phyloP scores from a whole-genome alignment of 2,797 vertebrate genomes.

The Chelmon rostratus region DNA sequence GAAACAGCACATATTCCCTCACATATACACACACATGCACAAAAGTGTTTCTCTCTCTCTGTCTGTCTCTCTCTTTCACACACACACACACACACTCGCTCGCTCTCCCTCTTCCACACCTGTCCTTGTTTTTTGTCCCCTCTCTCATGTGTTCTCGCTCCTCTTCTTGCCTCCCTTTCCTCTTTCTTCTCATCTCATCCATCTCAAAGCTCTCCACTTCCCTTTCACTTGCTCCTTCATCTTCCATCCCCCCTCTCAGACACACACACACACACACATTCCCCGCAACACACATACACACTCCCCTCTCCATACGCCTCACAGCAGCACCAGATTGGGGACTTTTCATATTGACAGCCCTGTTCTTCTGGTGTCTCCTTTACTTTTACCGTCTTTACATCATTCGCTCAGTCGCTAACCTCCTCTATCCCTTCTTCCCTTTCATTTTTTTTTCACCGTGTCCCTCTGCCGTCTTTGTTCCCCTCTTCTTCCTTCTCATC shows the following conservation, averaged over 20 bases:
- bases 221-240: constrained; percentile 74
- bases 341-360: constrained; percentile 68
- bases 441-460: constrained; percentile 23
- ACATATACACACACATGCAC: constrained; percentile 13
- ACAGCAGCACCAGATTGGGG: constrained; percentile 65
- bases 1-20: constrained; percentile 42
- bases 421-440: constrained; percentile 28
- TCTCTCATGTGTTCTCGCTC: constrained; percentile 56
- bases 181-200: constrained; percentile 69
- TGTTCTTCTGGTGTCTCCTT: constrained; percentile 61
- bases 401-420: constrained; percentile 55
- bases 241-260: constrained; percentile 35
- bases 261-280: constrained; percentile 24
- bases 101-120: constrained; percentile 65
- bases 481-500: constrained; percentile 42
- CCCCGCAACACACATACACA: constrained; percentile 30
- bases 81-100: background rate
- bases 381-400: constrained; percentile 51
- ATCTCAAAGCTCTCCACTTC: constrained; percentile 75
- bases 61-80: background rate
- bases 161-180: constrained; percentile 64
- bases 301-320: constrained; percentile 50
- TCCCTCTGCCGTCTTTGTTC: constrained; percentile 60
- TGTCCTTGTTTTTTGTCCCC: constrained; percentile 72
- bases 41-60: background rate